These are phyloP conservation scores for Laterallus jamaicensis DNA, from an alignment of 2,113 vertebrate species.

Conservation along the genomic window DNA sequence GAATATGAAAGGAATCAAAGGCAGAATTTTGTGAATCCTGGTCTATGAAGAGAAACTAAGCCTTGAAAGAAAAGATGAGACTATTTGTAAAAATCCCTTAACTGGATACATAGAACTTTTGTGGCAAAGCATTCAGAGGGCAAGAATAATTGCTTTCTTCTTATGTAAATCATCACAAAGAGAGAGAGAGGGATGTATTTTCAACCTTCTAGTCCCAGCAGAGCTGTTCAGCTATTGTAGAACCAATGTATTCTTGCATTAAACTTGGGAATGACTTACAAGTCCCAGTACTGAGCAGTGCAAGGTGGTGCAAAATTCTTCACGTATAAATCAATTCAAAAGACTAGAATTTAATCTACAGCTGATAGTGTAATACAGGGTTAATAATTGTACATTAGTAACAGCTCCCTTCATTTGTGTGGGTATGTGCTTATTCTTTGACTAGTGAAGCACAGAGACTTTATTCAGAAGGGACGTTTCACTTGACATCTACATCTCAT, in stretches of 20 bases:
- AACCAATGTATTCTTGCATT: not conserved
- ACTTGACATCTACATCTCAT: conserved; percentile 40
- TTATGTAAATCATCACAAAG: conserved; percentile 4
- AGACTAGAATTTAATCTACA: not conserved
- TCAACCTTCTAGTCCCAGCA: not conserved
- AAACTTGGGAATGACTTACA: not conserved
- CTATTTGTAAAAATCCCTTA: conserved; percentile 14
- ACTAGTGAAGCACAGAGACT: conserved; percentile 25
- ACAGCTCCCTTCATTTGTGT: conserved; percentile 1
- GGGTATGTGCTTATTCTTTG: conserved; percentile 50
- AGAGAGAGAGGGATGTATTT: not conserved
- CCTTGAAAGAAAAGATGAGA: conserved; percentile 8
- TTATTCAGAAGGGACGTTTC: conserved; percentile 36
- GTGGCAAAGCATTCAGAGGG: not conserved
- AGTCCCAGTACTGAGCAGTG: not conserved
- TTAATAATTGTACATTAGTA: conserved; percentile 42
- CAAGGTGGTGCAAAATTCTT: not conserved
- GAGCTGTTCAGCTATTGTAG: not conserved
- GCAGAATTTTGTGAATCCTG: conserved; percentile 5
- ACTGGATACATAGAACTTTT: not conserved
- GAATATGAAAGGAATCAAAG: conserved; percentile 8
- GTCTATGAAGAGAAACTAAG: conserved; percentile 18
- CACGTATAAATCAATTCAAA: not conserved
- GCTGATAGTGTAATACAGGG: not conserved
- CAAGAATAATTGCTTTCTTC: conserved; percentile 33